phyloP scores from a whole-genome alignment of 2,113 vertebrate species.

The Hippocampus abdominalis region DNA sequence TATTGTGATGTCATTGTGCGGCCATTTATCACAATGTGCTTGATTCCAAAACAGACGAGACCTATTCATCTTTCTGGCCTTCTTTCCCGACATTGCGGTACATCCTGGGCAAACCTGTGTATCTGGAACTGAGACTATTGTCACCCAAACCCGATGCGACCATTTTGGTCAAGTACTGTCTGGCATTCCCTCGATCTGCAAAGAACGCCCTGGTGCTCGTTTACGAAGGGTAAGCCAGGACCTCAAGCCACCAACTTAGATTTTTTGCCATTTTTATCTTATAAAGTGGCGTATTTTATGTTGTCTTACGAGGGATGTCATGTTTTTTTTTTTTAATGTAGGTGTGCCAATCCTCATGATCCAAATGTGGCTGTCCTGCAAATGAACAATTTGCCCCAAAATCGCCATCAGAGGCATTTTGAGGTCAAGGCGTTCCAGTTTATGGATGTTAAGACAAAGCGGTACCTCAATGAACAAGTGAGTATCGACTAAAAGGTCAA shows the following conservation, averaged over 20 bases:
- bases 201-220: conserved; percentile 62
- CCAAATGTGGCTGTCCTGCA: conserved; percentile 40
- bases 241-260: too few species aligned
- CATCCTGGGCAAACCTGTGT: conserved; percentile 63
- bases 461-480: conserved; percentile 69
- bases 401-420: conserved; percentile 53
- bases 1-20: too few species aligned
- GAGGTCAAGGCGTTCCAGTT: conserved; percentile 65
- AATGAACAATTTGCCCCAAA: conserved; percentile 17
- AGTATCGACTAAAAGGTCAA: conserved; percentile 16
- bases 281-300: too few species aligned
- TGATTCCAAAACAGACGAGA: conserved; percentile 45
- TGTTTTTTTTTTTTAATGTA: conserved; percentile 15
- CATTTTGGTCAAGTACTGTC: conserved; percentile 69
- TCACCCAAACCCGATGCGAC: conserved; percentile 45
- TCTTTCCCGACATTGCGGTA: conserved; percentile 44
- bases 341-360: conserved; percentile 65
- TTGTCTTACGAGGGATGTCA: fast-evolving
- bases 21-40: neutral
- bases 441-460: conserved; percentile 56
- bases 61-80: conserved; percentile 43
- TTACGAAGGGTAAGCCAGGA: conserved; percentile 62
- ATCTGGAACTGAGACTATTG: conserved; percentile 59
- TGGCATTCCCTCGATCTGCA: conserved; percentile 67
- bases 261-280: neutral